A percentile compares a stretch with the other conserved stretches of the same genome.
Evolutionary conservation across 1,140 invertebrate species (phyloP).

Genomic region (Ylistrum balloti): DNA sequence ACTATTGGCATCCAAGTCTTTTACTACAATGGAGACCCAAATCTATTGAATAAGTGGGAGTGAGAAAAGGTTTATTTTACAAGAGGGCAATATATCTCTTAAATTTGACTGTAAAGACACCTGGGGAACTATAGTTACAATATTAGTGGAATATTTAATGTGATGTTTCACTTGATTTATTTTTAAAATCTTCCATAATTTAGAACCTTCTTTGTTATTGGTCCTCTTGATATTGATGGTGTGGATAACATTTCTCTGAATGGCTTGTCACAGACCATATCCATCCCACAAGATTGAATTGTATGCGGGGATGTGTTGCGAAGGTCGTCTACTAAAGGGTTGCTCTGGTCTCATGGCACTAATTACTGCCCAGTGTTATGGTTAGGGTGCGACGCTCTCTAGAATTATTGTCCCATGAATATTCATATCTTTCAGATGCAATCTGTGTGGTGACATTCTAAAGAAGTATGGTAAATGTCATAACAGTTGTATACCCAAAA

Average conservation of each 20-base stretch:
- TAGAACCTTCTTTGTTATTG: background rate
- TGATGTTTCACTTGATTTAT: background rate
- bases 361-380: constrained; percentile 5
- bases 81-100: no score
- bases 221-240: background rate
- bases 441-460: background rate
- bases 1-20: no score
- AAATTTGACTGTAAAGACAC: background rate
- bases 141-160: background rate
- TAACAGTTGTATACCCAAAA: no score
- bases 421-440: background rate
- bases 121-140: background rate
- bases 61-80: no score
- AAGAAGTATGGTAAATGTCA: background rate
- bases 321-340: background rate
- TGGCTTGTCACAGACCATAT: background rate
- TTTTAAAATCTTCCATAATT: background rate
- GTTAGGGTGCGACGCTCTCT: background rate
- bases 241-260: background rate
- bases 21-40: no score
- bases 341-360: background rate
- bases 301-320: background rate
- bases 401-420: constrained; percentile 17
- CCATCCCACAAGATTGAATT: background rate
- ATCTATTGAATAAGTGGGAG: no score